Evolutionary conservation across 2,113 vertebrate species (phyloP).

Genomic region (Turdus rufiventris): DNA sequence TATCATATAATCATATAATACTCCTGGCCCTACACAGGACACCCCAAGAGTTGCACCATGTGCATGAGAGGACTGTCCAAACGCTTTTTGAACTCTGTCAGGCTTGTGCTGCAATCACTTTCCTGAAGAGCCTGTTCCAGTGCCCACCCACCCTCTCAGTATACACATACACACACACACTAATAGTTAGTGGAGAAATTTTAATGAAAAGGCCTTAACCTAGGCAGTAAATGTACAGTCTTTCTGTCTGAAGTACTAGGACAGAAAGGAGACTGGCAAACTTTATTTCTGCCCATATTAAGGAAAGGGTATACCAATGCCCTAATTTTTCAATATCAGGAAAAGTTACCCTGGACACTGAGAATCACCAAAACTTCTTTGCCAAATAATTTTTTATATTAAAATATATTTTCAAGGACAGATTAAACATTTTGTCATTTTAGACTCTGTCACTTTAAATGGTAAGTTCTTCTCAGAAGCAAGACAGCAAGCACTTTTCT

Average conservation of each 20-base stretch:
- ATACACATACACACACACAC: background rate
- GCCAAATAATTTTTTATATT: background rate
- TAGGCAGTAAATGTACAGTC: background rate
- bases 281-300: background rate
- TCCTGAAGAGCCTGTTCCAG: background rate
- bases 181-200: background rate
- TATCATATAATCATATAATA: too few relatives aligned
- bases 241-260: background rate
- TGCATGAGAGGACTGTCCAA: too few relatives aligned
- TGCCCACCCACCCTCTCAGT: background rate
- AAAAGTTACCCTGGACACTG: background rate
- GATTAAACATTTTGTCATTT: background rate
- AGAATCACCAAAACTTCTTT: background rate
- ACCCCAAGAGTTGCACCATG: background rate
- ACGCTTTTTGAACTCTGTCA: background rate
- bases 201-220: background rate
- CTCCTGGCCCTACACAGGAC: background rate
- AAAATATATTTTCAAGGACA: background rate
- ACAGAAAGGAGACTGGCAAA: background rate
- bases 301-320: background rate
- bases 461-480: background rate
- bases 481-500: background rate
- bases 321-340: background rate
- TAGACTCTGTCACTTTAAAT: background rate
- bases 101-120: background rate